Percentiles rank a stretch among this genome's conserved stretches.
These are phyloP conservation scores for Villa cingulata DNA, from an alignment of 2,888 invertebrate species.

Conservation along the genomic window DNA sequence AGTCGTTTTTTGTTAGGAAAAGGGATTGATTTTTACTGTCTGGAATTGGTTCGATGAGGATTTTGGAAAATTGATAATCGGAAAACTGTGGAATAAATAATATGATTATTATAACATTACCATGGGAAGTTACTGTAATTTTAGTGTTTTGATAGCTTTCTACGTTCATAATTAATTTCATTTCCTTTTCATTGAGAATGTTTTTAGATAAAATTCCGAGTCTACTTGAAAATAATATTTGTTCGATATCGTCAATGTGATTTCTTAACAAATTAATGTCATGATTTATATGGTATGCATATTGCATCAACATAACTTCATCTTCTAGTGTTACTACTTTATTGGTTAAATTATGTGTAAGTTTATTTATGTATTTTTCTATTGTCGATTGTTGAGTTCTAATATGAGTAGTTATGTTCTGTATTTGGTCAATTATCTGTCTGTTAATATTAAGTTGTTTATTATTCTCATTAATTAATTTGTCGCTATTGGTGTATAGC, in stretches of 20 bases:
- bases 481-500: background rate
- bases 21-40: background rate
- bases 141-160: slow-evolving; percentile 7
- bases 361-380: slow-evolving; percentile 8
- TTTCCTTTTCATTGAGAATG: slow-evolving; percentile 2
- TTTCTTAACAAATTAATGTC: slow-evolving; percentile 2
- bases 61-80: background rate
- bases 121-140: slow-evolving; percentile 3
- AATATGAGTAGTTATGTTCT: slow-evolving; percentile 15
- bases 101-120: slow-evolving; percentile 4
- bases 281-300: background rate
- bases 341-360: background rate
- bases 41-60: background rate
- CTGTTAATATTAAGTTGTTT: slow-evolving; percentile 8
- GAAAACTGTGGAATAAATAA: slow-evolving; percentile 7
- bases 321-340: slow-evolving; percentile 1
- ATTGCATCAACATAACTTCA: slow-evolving; percentile 2
- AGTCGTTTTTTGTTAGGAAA: background rate
- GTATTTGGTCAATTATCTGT: slow-evolving; percentile 12
- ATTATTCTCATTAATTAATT: slow-evolving; percentile 8
- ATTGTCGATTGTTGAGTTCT: slow-evolving; percentile 13
- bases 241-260: slow-evolving; percentile 6
- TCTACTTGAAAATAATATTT: slow-evolving; percentile 8
- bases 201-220: slow-evolving; percentile 7
- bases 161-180: slow-evolving; percentile 4